Conservation (phyloP, 2,113 vertebrate species). For the Oreotragus oreotragus region DNA sequence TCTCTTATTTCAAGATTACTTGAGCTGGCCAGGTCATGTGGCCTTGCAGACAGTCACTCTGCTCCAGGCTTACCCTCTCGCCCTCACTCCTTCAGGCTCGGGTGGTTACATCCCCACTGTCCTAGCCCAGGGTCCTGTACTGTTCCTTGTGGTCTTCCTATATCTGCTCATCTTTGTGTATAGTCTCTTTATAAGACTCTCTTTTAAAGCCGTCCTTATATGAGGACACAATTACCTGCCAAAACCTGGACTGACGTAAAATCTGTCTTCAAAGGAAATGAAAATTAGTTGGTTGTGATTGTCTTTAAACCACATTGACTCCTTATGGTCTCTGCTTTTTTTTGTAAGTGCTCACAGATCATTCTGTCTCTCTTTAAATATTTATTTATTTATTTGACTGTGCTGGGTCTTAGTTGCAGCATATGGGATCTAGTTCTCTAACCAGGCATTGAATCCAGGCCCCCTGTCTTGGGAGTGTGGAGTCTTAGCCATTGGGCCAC, state of each 20-base stretch:
- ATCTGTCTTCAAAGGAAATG: not conserved
- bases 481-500: not conserved
- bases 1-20: not conserved
- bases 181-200: not conserved
- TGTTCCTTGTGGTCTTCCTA: not conserved
- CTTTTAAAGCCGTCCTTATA: not conserved
- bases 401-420: not conserved
- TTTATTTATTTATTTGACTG: not conserved
- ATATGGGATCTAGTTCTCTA: not conserved
- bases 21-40: not conserved
- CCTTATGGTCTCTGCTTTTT: not conserved
- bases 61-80: not conserved
- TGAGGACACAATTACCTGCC: not conserved
- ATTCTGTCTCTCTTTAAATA: not conserved
- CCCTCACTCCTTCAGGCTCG: not conserved
- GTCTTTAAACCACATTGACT: not conserved
- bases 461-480: not conserved
- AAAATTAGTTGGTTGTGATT: not conserved
- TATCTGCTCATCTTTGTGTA: not conserved
- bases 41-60: not conserved
- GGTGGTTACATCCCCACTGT: not conserved
- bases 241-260: not conserved
- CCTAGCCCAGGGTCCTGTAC: not conserved
- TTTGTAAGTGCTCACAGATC: not conserved
- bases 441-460: not conserved